phyloP scores from a whole-genome alignment of 2,113 vertebrate genomes.

The Bucco capensis region DNA sequence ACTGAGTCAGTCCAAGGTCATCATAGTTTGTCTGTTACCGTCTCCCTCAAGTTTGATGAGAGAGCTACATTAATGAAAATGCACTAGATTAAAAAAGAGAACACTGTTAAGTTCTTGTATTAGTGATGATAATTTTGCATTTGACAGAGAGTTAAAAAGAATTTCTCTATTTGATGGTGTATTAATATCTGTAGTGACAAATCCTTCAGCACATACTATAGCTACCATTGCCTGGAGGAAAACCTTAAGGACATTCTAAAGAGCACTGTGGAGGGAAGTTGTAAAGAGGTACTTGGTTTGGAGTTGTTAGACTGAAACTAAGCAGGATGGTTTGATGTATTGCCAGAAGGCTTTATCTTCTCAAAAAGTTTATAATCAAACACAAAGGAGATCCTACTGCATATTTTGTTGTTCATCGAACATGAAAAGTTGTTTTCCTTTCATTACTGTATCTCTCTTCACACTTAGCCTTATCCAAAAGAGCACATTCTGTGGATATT shows the following conservation, averaged over 20 bases:
- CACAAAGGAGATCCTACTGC: conserved; percentile 26
- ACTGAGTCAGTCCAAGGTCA: conserved; percentile 43
- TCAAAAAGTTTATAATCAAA: conserved; percentile 57
- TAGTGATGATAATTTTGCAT: conserved; percentile 52
- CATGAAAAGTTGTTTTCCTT: conserved; percentile 61
- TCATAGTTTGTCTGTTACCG: conserved; percentile 13
- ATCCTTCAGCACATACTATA: conserved; percentile 45
- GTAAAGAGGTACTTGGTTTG: conserved; percentile 33
- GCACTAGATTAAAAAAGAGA: conserved; percentile 1
- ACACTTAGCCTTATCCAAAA: conserved; percentile 39
- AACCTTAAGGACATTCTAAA: conserved; percentile 70
- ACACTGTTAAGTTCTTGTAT: conserved; percentile 18
- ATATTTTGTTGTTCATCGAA: conserved; percentile 49
- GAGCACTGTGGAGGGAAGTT: conserved; percentile 9
- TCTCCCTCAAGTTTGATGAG: conserved; percentile 39
- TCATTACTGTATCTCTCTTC: conserved; percentile 43
- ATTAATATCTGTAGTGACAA: conserved; percentile 53
- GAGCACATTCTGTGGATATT: conserved; percentile 13
- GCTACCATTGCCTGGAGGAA: conserved; percentile 62
- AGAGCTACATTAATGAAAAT: conserved; percentile 8
- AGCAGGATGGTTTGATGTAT: conserved; percentile 49
- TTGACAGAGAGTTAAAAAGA: conserved; percentile 58
- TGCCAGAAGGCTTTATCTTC: conserved; percentile 67
- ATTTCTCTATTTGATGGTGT: conserved; percentile 46
- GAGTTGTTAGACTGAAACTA: conserved; percentile 56